Percentiles rank a stretch among this genome's conserved stretches.
These are phyloP conservation scores for Neoniphon sammara DNA, from an alignment of 2,797 vertebrate genomes.

Conservation along the genomic window DNA sequence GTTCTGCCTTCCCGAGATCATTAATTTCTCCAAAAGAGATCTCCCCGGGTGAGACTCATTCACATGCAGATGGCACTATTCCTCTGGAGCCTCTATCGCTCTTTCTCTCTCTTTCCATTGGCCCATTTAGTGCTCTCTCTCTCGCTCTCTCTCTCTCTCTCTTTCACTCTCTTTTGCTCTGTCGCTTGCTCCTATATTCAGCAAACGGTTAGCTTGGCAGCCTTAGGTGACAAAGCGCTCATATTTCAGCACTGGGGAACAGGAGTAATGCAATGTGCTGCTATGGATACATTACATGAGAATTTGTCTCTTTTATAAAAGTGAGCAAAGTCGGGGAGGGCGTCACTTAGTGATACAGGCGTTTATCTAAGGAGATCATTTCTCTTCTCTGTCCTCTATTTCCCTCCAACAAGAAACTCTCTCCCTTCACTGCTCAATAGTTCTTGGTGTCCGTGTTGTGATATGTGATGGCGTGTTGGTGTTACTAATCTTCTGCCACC, in stretches of 20 bases:
- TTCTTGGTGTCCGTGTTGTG: slow-evolving; percentile 30
- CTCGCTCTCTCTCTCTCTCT: slow-evolving; percentile 35
- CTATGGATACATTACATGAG: slow-evolving; percentile 82
- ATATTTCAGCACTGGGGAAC: slow-evolving; percentile 81
- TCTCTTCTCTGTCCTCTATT: slow-evolving; percentile 63
- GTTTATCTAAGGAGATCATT: slow-evolving; percentile 77
- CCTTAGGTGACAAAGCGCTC: slow-evolving; percentile 84
- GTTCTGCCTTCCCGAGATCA: slow-evolving; percentile 83
- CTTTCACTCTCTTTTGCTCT: slow-evolving; percentile 58
- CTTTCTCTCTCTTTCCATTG: slow-evolving; percentile 71
- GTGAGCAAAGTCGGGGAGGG: slow-evolving; percentile 67
- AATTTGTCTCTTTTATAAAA: slow-evolving; percentile 84
- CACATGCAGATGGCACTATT: slow-evolving; percentile 83
- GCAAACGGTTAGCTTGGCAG: slow-evolving; percentile 78
- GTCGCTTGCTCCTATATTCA: slow-evolving; percentile 73
- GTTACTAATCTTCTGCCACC: slow-evolving; percentile 4
- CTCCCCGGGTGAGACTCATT: slow-evolving; percentile 83
- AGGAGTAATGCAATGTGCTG: slow-evolving; percentile 77
- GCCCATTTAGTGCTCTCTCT: slow-evolving; percentile 71
- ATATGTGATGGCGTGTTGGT: slow-evolving; percentile 13
- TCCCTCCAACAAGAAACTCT: slow-evolving; percentile 49
- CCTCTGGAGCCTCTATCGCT: slow-evolving; percentile 74
- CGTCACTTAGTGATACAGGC: slow-evolving; percentile 74
- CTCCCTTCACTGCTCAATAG: slow-evolving; percentile 17
- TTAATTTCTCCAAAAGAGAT: slow-evolving; percentile 86